Evolutionary conservation across 2,888 invertebrate genomes (phyloP).

Genomic region (Drosophila barbarae): DNA sequence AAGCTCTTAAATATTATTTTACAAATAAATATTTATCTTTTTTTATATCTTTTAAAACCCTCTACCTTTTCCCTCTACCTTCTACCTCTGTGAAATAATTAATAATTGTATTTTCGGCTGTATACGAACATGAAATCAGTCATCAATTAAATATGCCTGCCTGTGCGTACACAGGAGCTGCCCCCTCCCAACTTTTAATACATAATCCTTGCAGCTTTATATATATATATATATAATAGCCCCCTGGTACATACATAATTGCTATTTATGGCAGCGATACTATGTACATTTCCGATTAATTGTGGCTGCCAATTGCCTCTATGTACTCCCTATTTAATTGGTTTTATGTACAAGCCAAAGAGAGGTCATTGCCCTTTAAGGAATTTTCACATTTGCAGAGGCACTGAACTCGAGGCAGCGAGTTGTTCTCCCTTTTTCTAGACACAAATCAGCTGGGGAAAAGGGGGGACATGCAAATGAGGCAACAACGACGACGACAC

Average conservation of each 20-base stretch:
- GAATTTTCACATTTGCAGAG: slow-evolving; percentile 7
- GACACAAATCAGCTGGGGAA: slow-evolving; percentile 38
- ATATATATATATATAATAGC: slow-evolving; percentile 9
- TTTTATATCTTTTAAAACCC: background rate
- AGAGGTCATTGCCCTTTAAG: slow-evolving; percentile 19
- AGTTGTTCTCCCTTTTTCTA: slow-evolving; percentile 9
- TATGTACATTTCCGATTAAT: slow-evolving; percentile 32
- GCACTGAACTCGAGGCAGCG: background rate
- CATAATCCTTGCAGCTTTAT: slow-evolving; percentile 44
- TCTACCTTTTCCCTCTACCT: background rate
- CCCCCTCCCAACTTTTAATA: slow-evolving; percentile 19
- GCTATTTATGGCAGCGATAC: slow-evolving; percentile 34
- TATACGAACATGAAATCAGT: slow-evolving; percentile 19
- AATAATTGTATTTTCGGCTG: slow-evolving; percentile 56
- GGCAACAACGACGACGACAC: slow-evolving; percentile 17
- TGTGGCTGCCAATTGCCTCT: slow-evolving; percentile 18
- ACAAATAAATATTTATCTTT: background rate
- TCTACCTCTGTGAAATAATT: slow-evolving; percentile 30
- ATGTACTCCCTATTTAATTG: slow-evolving; percentile 6
- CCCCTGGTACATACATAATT: slow-evolving; percentile 15
- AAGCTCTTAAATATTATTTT: background rate
- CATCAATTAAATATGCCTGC: slow-evolving; percentile 50
- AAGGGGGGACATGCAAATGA: slow-evolving; percentile 35
- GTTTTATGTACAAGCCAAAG: slow-evolving; percentile 5
- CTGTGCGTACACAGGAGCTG: slow-evolving; percentile 28